Conservation (phyloP, 2,888 invertebrate species). For the Microlaimidae sp. region DNA sequence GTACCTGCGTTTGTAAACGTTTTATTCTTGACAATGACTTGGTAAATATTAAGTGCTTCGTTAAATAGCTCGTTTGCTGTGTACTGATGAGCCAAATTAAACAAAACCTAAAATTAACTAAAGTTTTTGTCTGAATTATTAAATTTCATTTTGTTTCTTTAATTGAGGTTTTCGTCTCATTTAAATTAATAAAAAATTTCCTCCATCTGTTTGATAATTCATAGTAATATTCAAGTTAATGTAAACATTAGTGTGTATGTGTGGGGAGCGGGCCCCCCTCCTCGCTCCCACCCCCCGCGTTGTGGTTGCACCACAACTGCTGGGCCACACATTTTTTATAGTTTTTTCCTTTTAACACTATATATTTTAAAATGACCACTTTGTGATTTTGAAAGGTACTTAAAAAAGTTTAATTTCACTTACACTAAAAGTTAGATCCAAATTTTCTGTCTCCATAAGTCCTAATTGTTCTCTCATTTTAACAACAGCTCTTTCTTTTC, state of each 20-base stretch:
- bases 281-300: too few relatives aligned
- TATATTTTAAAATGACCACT: too few relatives aligned
- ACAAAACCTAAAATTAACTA: constrained; percentile 62
- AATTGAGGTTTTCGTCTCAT: too few relatives aligned
- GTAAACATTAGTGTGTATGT: too few relatives aligned
- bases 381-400: background rate
- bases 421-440: constrained; percentile 86
- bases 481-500: constrained; percentile 71
- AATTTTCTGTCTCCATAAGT: constrained; percentile 70
- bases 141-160: too few relatives aligned
- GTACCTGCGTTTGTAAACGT: constrained; percentile 72
- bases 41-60: constrained; percentile 87
- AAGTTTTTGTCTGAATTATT: too few relatives aligned
- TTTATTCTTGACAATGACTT: constrained; percentile 70
- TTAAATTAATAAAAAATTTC: too few relatives aligned
- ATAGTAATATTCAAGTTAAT: too few relatives aligned
- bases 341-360: background rate
- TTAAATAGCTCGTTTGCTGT: constrained; percentile 80
- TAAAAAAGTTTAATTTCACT: constrained; percentile 20
- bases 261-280: too few relatives aligned
- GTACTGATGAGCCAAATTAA: constrained; percentile 87
- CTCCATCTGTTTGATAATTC: too few relatives aligned
- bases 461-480: constrained; percentile 71
- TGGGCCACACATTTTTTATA: constrained; percentile 3
- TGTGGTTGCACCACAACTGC: too few relatives aligned